A percentile compares a stretch with the other conserved stretches of the same genome.
These are phyloP conservation scores for Geopemphigus sp. DNA, from an alignment of 1,140 invertebrate species.

Conservation along the genomic window DNA sequence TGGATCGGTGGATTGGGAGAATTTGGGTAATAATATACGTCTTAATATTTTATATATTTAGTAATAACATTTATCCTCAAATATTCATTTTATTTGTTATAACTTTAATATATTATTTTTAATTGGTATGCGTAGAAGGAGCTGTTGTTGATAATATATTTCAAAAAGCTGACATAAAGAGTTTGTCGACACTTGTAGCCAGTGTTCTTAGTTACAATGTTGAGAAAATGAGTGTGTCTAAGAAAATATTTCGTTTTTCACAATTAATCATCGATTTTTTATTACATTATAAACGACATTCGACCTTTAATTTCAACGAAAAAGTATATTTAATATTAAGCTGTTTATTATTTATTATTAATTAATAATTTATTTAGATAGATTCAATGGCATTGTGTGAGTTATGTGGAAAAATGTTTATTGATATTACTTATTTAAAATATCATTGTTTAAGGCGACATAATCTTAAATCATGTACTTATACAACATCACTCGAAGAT, in stretches of 20 bases:
- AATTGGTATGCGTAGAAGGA: neutral
- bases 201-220: constrained; percentile 32
- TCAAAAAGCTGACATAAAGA: constrained; percentile 16
- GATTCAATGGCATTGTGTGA: constrained; percentile 20
- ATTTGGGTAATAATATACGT: neutral
- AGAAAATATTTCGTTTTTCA: constrained; percentile 28
- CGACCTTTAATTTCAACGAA: neutral
- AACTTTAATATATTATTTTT: neutral
- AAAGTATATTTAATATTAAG: neutral
- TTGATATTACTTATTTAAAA: constrained; percentile 7
- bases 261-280: constrained; percentile 35
- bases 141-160: neutral
- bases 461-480: neutral
- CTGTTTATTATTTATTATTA: neutral
- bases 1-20: constrained; percentile 8
- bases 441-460: constrained; percentile 15
- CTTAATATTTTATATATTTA: neutral
- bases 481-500: neutral
- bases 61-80: too few relatives aligned
- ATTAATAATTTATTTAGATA: neutral
- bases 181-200: constrained; percentile 14
- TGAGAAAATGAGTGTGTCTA: constrained; percentile 29
- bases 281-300: constrained; percentile 22
- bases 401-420: constrained; percentile 31
- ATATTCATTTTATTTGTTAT: neutral